phyloP scores from a whole-genome alignment of 2,888 invertebrate species.

The Volucella inflata region DNA sequence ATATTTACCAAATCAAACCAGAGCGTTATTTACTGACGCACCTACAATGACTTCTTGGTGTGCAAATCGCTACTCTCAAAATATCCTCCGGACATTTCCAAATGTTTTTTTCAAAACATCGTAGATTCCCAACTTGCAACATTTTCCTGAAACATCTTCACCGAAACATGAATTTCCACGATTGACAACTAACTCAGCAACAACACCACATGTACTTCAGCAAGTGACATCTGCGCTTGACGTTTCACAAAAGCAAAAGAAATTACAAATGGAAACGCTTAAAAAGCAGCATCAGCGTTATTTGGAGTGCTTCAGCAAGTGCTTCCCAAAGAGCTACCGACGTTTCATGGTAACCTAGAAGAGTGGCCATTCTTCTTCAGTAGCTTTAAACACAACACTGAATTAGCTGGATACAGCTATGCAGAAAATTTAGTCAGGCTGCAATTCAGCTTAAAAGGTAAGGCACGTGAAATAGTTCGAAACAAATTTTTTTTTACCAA shows the following conservation, averaged over 20 bases:
- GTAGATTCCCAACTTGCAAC: neutral
- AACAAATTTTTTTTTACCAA: constrained; percentile 29
- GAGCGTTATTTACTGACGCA: too few relatives aligned
- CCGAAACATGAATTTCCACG: neutral
- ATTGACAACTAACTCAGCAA: constrained; percentile 14
- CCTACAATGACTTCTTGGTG: too few relatives aligned
- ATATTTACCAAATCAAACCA: too few relatives aligned
- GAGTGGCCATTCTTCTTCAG: constrained; percentile 37
- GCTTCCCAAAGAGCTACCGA: constrained; percentile 32
- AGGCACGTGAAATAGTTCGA: constrained; percentile 26
- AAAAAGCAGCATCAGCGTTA: constrained; percentile 46
- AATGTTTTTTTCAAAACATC: neutral
- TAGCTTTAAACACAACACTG: constrained; percentile 30
- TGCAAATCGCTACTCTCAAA: too few relatives aligned
- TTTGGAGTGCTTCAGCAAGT: constrained; percentile 24
- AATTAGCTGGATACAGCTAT: too few relatives aligned
- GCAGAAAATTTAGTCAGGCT: constrained; percentile 42
- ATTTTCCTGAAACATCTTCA: neutral
- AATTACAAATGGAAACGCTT: constrained; percentile 44
- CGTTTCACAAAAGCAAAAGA: constrained; percentile 1
- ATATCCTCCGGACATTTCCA: too few relatives aligned
- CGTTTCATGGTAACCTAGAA: too few relatives aligned
- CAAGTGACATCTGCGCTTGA: constrained; percentile 16
- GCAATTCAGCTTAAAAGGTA: constrained; percentile 21
- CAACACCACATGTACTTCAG: neutral